These are phyloP conservation scores for Parthenolecanium corni DNA, from an alignment of 2,888 invertebrate species.

Conservation along the genomic window DNA sequence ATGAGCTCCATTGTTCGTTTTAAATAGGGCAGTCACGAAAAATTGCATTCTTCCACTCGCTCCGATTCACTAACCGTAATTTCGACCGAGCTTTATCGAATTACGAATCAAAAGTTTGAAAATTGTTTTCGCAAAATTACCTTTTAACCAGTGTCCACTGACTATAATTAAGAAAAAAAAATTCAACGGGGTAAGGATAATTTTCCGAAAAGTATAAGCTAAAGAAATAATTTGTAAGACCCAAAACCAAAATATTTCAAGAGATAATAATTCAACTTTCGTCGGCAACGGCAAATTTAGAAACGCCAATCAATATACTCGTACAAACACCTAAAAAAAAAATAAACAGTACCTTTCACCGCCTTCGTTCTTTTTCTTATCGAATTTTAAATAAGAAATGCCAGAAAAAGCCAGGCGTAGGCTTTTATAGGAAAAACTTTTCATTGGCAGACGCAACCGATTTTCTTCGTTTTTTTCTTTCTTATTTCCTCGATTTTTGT, in stretches of 20 bases:
- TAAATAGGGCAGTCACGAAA: no score
- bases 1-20: no score
- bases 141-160: no score
- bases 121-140: no score
- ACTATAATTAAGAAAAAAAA: no score
- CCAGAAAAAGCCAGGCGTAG: constrained; percentile 16
- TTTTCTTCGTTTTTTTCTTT: background rate
- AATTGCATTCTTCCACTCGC: no score
- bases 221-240: constrained; percentile 4
- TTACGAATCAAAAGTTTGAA: no score
- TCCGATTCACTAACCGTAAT: no score
- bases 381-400: constrained; percentile 7
- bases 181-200: no score
- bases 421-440: background rate
- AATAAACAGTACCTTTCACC: constrained; percentile 8
- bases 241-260: background rate
- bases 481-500: background rate
- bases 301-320: constrained; percentile 19
- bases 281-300: constrained; percentile 7
- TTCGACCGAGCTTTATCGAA: no score
- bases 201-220: background rate
- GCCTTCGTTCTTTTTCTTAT: background rate
- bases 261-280: constrained; percentile 4
- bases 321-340: constrained; percentile 16
- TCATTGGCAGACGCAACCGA: background rate